Percentiles rank a stretch among this genome's conserved stretches.
These are phyloP conservation scores for Epiblema foenella DNA, from an alignment of 2,888 invertebrate species.

Conservation along the genomic window DNA sequence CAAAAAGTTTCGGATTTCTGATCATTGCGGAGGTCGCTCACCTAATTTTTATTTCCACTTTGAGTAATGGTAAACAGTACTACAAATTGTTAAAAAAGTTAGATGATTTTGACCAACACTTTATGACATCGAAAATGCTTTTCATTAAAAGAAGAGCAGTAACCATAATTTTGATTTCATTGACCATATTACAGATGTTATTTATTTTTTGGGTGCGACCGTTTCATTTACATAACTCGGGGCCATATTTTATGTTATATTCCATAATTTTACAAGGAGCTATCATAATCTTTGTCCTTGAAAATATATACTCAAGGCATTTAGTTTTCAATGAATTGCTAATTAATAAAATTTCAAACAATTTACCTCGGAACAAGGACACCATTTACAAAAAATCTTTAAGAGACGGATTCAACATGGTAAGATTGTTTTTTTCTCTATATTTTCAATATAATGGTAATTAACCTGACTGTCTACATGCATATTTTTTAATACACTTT, in stretches of 20 bases:
- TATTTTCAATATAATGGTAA: too few relatives aligned
- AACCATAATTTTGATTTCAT: conserved; percentile 50
- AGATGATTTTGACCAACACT: conserved; percentile 58
- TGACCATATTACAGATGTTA: conserved; percentile 51
- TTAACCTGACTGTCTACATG: too few relatives aligned
- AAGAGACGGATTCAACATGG: conserved; percentile 51
- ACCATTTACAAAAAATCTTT: conserved; percentile 51
- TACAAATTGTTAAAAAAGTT: conserved; percentile 58
- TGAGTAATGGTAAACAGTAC: conserved; percentile 55
- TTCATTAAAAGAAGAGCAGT: conserved; percentile 53
- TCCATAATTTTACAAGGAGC: conserved; percentile 61
- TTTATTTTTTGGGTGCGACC: conserved; percentile 51
- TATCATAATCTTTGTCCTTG: conserved; percentile 54
- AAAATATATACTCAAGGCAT: conserved; percentile 57
- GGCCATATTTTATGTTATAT: conserved; percentile 54
- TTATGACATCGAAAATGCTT: conserved; percentile 49
- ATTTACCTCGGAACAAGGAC: conserved; percentile 49
- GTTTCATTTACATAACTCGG: conserved; percentile 56
- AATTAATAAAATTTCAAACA: conserved; percentile 50
- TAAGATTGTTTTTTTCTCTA: conserved; percentile 47
- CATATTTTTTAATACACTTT: too few relatives aligned
- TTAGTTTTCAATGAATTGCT: conserved; percentile 58
- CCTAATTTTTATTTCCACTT: conserved; percentile 53
- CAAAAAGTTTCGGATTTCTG: conserved; percentile 55
- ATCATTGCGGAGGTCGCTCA: conserved; percentile 57